Evolutionary conservation across 2,113 vertebrate genomes (phyloP), one percentile per base, ranked within the genome.

Genomic region (Galbula dea): DNA sequence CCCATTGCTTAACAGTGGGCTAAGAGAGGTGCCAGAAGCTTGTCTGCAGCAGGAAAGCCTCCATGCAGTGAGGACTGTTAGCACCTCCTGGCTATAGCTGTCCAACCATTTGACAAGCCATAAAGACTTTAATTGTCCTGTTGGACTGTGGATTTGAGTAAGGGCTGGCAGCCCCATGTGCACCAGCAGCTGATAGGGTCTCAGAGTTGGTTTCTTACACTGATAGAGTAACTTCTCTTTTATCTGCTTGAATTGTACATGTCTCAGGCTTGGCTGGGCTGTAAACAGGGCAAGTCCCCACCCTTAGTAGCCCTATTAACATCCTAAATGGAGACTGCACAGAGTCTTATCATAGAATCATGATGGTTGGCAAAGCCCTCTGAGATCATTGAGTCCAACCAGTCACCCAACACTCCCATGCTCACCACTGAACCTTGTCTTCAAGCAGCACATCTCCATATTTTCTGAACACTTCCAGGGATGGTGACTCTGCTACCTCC

Each of bases 141-240:
- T 46, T 83, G 84, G 27, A 34, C 2, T 58, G 32, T 10, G 62
- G 49, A 58, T 39, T 58, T 26, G 32, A 27, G 74, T 7, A 21
- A 8, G 22, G 45, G 45, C 43, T 36, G 78, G 74, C 46, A 92
- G 86, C 45, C 36, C 29, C 30, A 37, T 5, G 0, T 8, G 10
- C 48, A 19, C 19, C 1, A 16, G 55, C 3, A 37, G 37, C 73
- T 0, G 0, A 27, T 79, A 48, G 0, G 1, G 11, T 59, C 24
- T 81, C 36, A 0, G 4, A 15, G 34, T 3, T 75, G 58, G 12
- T 79, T 76, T 78, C 66, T 72, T 19, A 34, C 37, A 55, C 10
- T 68, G 48, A 3, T 2, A 43, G 24, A 43, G 29, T 29, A 67
- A 17, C 12, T 78, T 86, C 45, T 49, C 12, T 78, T 86, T 49